phyloP scores from a whole-genome alignment of 2,888 invertebrate species.

The Hyposoter didymator region DNA sequence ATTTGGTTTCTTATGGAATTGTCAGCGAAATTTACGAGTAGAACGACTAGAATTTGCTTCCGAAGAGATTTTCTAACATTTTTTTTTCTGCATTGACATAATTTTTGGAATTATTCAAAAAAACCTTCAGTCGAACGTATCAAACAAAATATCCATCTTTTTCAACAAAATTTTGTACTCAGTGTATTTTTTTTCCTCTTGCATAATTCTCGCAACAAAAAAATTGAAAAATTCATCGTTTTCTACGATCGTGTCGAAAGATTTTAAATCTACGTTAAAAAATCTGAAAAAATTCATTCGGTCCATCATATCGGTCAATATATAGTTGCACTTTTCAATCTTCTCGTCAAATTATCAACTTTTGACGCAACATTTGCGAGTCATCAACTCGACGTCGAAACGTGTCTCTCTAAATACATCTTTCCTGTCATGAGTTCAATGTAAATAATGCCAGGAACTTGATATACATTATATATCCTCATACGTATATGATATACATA shows the following conservation, averaged over 20 bases:
- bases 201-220: too few species aligned
- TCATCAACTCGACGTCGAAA: conserved; percentile 15
- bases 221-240: conserved; percentile 16
- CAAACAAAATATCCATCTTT: too few species aligned
- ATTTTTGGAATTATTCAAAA: too few species aligned
- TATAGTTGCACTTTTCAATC: not conserved
- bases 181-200: too few species aligned
- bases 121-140: too few species aligned
- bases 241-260: conserved; percentile 3
- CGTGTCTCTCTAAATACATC: conserved; percentile 28
- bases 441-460: conserved; percentile 52
- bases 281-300: not conserved
- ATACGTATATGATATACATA: conserved; percentile 19
- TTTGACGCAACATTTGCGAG: not conserved
- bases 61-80: too few species aligned
- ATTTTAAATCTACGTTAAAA: conserved; percentile 11
- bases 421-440: conserved; percentile 31
- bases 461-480: conserved; percentile 11
- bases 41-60: too few species aligned
- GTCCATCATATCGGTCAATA: not conserved
- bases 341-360: conserved; percentile 15
- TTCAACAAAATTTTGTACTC: too few species aligned
- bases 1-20: too few species aligned
- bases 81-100: too few species aligned
- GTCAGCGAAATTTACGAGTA: too few species aligned